phyloP scores from a whole-genome alignment of 2,888 invertebrate species.

The Pollenia amentaria region DNA sequence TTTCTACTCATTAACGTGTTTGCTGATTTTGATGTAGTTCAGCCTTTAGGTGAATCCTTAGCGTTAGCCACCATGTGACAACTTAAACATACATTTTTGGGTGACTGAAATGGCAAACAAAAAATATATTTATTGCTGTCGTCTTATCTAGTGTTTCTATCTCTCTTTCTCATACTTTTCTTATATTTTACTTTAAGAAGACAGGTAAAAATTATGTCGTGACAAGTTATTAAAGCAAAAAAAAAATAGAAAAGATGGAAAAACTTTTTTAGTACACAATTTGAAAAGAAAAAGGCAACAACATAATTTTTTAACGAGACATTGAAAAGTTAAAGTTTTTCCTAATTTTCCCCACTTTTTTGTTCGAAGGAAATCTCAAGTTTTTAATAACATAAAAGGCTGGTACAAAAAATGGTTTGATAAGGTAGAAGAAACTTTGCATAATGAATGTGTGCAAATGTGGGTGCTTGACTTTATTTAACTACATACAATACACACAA shows the following conservation, averaged over 20 bases:
- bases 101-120: not conserved
- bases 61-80: not conserved
- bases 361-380: not conserved
- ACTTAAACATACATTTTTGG: not conserved
- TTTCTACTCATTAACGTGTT: no score
- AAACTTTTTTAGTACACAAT: not conserved
- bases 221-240: slow-evolving; percentile 30
- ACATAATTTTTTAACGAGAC: slow-evolving; percentile 15
- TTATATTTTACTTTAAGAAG: slow-evolving; percentile 9
- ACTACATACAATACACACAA: no score
- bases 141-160: not conserved
- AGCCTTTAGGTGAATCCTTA: no score
- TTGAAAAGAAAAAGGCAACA: not conserved
- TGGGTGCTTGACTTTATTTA: no score
- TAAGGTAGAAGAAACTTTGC: no score
- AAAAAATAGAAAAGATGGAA: not conserved
- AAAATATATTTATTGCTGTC: not conserved
- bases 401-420: not conserved
- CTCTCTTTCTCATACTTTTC: not conserved
- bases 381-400: slow-evolving; percentile 4
- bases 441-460: no score
- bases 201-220: slow-evolving; percentile 32
- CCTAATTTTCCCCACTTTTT: not conserved
- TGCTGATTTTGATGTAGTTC: no score
- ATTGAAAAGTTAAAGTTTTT: slow-evolving; percentile 23